Evolutionary conservation across 2,888 invertebrate genomes (phyloP).

Genomic region (Ceriagrion tenellum): DNA sequence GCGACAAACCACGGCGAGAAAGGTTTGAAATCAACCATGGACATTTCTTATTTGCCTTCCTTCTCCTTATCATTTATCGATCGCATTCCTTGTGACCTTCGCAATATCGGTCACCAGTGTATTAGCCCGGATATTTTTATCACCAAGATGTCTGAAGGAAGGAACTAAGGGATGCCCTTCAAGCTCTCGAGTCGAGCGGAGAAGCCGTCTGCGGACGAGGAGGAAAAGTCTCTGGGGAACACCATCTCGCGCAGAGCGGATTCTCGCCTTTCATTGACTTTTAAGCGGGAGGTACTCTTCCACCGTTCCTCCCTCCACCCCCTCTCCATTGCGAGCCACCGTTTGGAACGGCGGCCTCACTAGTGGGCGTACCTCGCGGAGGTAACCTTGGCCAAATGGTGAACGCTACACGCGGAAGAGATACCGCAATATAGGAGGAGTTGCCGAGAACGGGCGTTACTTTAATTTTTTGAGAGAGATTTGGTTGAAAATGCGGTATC

Average conservation of each 20-base stretch:
- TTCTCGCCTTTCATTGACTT: neutral
- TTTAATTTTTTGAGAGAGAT: too few species aligned
- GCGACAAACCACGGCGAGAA: too few species aligned
- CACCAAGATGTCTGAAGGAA: neutral
- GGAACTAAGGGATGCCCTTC: neutral
- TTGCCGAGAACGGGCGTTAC: too few species aligned
- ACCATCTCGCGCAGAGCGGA: neutral
- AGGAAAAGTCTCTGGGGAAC: neutral
- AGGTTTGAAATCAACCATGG: too few species aligned
- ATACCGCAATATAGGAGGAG: neutral
- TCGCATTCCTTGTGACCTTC: too few species aligned
- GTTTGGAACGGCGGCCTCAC: neutral
- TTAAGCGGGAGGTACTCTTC: neutral
- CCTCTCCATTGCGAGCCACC: neutral
- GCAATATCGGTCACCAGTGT: neutral
- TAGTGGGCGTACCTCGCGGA: neutral
- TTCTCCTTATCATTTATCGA: too few species aligned
- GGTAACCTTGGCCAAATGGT: neutral
- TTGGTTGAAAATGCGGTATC: too few species aligned
- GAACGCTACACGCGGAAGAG: neutral
- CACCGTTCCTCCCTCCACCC: neutral
- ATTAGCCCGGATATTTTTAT: neutral
- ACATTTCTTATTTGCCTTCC: too few species aligned
- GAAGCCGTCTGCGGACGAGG: neutral
- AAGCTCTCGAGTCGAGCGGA: neutral